phyloP scores from a whole-genome alignment of 2,797 vertebrate genomes.

The Moxostoma hubbsi region DNA sequence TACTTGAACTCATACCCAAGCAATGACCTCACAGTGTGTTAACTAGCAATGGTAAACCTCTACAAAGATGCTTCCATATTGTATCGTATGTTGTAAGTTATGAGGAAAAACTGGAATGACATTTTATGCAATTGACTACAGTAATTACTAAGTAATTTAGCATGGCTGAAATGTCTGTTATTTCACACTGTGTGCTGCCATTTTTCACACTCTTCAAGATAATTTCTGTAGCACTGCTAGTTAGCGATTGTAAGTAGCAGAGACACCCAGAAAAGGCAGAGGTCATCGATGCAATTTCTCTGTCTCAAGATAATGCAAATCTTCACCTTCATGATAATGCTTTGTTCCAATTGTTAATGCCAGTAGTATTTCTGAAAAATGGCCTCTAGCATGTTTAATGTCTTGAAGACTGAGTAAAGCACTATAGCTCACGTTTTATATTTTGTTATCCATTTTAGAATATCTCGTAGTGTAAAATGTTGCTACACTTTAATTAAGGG shows the following conservation, averaged over 20 bases:
- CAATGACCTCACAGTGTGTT: too few species aligned
- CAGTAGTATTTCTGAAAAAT: too few species aligned
- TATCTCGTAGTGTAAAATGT: not conserved
- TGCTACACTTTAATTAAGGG: not conserved
- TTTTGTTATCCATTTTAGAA: not conserved
- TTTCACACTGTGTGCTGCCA: not conserved
- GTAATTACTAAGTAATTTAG: not conserved
- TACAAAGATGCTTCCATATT: too few species aligned
- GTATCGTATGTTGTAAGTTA: too few species aligned
- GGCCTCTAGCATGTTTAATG: not conserved
- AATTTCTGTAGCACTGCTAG: not conserved
- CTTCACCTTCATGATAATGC: slow-evolving; percentile 1
- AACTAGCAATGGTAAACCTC: too few species aligned
- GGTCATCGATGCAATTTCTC: slow-evolving; percentile 14
- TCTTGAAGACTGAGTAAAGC: not conserved
- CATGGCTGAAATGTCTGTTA: not conserved
- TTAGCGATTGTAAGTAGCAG: not conserved
- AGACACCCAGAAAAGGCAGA: slow-evolving; percentile 1
- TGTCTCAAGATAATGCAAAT: slow-evolving; percentile 1
- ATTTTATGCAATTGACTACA: not conserved
- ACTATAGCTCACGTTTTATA: not conserved
- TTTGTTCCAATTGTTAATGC: too few species aligned
- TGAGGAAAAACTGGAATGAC: not conserved
- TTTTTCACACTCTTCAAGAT: not conserved
- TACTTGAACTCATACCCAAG: too few species aligned